A percentile compares a stretch with the other conserved stretches of the same genome.
phyloP scores from a whole-genome alignment of 2,113 vertebrate species.

The Reinhardtius hippoglossoides region DNA sequence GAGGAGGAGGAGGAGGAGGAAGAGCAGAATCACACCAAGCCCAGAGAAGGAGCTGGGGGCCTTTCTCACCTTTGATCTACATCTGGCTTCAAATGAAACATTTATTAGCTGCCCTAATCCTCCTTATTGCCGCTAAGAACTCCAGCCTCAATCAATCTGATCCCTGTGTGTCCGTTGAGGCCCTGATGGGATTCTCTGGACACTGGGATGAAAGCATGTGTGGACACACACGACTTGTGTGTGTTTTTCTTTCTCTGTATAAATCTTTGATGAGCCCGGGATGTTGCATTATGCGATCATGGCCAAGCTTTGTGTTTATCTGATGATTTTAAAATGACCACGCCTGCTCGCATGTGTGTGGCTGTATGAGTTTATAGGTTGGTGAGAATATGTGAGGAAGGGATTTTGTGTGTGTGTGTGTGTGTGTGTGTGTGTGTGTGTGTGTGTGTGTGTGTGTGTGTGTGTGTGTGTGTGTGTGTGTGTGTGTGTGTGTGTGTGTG shows the following conservation, averaged over 20 bases:
- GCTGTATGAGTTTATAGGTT: background rate
- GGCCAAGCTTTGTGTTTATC: constrained; percentile 28
- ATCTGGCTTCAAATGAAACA: constrained; percentile 71
- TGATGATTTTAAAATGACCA: constrained; percentile 20
- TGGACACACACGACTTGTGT: constrained; percentile 9
- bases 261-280: background rate
- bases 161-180: constrained; percentile 52
- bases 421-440: constrained; percentile 9
- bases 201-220: constrained; percentile 24
- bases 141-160: constrained; percentile 64
- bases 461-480: no score
- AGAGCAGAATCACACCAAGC: constrained; percentile 32
- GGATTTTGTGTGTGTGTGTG: background rate
- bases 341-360: background rate
- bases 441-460: constrained; percentile 3
- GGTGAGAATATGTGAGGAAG: background rate
- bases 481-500: constrained; percentile 7
- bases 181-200: constrained; percentile 51
- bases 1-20: constrained; percentile 27
- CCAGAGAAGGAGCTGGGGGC: constrained; percentile 23
- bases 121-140: constrained; percentile 52
- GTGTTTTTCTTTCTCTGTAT: constrained; percentile 35
- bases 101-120: constrained; percentile 75
- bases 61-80: constrained; percentile 67
- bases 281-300: constrained; percentile 26